Evolutionary conservation across 2,888 invertebrate species (phyloP), one percentile per base, ranked within the genome.

Genomic region (Calameuta idolon): DNA sequence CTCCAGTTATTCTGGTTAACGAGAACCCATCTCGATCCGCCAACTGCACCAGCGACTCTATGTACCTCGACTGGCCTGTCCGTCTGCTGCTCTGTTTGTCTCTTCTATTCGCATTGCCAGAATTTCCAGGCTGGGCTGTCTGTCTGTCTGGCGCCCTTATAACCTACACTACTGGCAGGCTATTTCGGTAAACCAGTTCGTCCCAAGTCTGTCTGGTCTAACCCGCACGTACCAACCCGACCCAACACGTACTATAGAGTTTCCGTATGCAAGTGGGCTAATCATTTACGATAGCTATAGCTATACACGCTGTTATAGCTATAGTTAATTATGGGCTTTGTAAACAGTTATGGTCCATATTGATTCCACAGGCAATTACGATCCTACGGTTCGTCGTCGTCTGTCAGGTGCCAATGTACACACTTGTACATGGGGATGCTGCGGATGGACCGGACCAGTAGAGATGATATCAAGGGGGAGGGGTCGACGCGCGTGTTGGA

Each of bases 91-190:
- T 40, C 40, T 15, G 55, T 55, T 23, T 55, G 55, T 55, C 55
- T 23, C 55, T 55, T 55, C 23, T 23, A 55, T 55, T 55, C 4
- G 55, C 23, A 23, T 23, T 55, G 23, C 23, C 55, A 55, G 23
- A 82, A 84, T 83, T 84, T 81, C 81, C 85, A 84, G 87, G 79
- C 83, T 55, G 83, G 83, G 85, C 83, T 83, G 86, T 86, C 87
- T 85, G 87, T 84, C 86, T 85, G 83, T 86, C 55, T 87, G 86
- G 84, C 85, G 69, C 69, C 69, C 69, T 69, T 69, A 30, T 69
- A 33, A 30, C 69, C 69, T 33, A 30, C 69, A 69, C 69, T 69
- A 30, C 31, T 30, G n/a, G n/a, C n/a, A 12, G 12, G 69, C 69
- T 71, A 71, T 71, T 71, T 33, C 71, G 71, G 31, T 11, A 12